Evolutionary conservation across 2,888 invertebrate species (phyloP), one percentile per base, ranked within the genome.

Genomic region (Synanthedon formicaeformis): DNA sequence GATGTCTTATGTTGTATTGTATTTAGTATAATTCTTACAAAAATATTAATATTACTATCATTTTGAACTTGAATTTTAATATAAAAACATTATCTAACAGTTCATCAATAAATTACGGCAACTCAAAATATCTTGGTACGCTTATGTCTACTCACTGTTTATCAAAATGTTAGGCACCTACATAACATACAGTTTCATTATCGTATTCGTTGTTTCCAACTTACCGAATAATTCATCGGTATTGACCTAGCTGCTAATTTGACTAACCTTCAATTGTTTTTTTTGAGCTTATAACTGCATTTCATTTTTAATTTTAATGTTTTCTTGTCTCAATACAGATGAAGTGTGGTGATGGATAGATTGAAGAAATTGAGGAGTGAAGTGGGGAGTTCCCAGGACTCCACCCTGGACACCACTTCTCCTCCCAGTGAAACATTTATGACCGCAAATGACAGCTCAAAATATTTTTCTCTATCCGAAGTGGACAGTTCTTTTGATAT

Each of bases 1-100:
- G 81, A 78, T 85, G 83, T 85, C 79, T 83, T 85, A 81, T 85
- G 80, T 82, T 83, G 78, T 81, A 51, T 82, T 83, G 78, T 81
- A 51, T 79, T 71, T 72, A 71, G 62, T 67, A 71, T 77, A 79
- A 78, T 75, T 76, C 65, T 67, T 69, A 67, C 62, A 74, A 71
- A 72, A 69, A 67, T 68, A 69, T 61, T 69, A 58, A 56, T 60
- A 58, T 49, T 49, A 49, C 49, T 49, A 49, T 18, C 14, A 10
- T 6, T 45, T 13, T 14, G 8, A 13, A 45, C 45, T 14, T 5
- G 16, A 49, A 16, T 23, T 16, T 49, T 49, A 49, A 18, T 8
- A 49, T 12, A 49, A 49, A 18, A 14, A 12, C 18, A 18, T 49
- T 16, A 49, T 6, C 14, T 18, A 16, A 18, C 11, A 18, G 13